A percentile compares a stretch with the other conserved stretches of the same genome.
phyloP scores from a whole-genome alignment of 1,140 invertebrate genomes.

The Leptinotarsa defecta region DNA sequence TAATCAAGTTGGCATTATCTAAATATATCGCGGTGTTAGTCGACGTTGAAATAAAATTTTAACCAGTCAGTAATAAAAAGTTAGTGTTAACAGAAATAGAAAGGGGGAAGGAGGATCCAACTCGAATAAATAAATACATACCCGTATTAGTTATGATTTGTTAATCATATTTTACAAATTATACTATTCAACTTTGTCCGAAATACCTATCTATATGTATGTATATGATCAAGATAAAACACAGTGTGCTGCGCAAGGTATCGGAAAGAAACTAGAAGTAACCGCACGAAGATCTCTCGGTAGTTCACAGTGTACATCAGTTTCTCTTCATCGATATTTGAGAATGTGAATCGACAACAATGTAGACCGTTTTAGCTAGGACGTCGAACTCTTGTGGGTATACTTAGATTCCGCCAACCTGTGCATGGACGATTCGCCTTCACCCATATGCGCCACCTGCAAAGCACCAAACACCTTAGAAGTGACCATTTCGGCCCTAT shows the following conservation, averaged over 20 bases:
- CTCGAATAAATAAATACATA: slow-evolving; percentile 24
- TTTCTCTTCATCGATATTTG: slow-evolving; percentile 7
- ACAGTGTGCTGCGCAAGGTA: slow-evolving; percentile 5
- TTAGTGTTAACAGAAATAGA: slow-evolving; percentile 3
- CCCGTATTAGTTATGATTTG: slow-evolving; percentile 19
- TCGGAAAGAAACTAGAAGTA: slow-evolving; percentile 19
- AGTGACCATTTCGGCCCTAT: slow-evolving; percentile 22
- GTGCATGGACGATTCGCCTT: slow-evolving; percentile 51
- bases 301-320: slow-evolving; percentile 6
- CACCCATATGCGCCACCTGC: slow-evolving; percentile 53
- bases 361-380: slow-evolving; percentile 36
- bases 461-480: slow-evolving; percentile 56
- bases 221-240: slow-evolving; percentile 6
- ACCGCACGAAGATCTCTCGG: neutral
- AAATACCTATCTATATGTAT: slow-evolving; percentile 8
- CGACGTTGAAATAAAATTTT: neutral
- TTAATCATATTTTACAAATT: slow-evolving; percentile 7
- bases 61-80: neutral
- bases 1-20: slow-evolving; percentile 45
- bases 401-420: slow-evolving; percentile 57
- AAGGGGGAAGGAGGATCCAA: neutral
- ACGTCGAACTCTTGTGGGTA: slow-evolving; percentile 49
- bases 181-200: neutral
- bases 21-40: slow-evolving; percentile 37
- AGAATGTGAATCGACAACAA: slow-evolving; percentile 13